A percentile compares a stretch with the other conserved stretches of the same genome.
Conservation (phyloP, 1,140 invertebrate species). For the Cotesia glomerata region DNA sequence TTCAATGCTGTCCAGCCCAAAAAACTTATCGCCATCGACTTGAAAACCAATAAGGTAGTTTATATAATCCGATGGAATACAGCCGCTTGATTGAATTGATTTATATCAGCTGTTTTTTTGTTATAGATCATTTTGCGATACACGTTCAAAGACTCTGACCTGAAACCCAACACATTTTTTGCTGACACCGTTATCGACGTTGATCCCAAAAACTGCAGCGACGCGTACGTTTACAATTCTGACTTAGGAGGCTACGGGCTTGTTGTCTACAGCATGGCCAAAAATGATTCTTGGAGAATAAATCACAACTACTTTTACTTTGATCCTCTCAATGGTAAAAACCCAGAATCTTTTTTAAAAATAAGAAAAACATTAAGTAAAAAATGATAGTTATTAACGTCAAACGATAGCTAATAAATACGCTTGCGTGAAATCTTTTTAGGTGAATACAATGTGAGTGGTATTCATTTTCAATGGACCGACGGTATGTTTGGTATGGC, state of each 20-base stretch:
- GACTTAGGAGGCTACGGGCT: conserved; percentile 77
- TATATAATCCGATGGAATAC: background rate
- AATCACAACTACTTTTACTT: conserved; percentile 83
- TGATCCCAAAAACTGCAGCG: conserved; percentile 70
- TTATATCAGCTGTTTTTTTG: conserved; percentile 4
- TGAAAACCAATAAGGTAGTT: conserved; percentile 71
- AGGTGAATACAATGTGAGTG: conserved; percentile 73
- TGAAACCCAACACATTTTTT: conserved; percentile 75
- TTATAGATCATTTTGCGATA: conserved; percentile 68
- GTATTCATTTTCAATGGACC: conserved; percentile 79
- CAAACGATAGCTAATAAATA: background rate
- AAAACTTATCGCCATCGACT: conserved; percentile 72
- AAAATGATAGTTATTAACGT: conserved; percentile 12
- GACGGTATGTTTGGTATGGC: conserved; percentile 77
- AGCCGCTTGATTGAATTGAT: background rate
- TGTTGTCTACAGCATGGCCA: conserved; percentile 75
- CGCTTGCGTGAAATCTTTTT: background rate
- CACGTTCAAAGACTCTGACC: conserved; percentile 69
- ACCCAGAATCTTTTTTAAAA: background rate
- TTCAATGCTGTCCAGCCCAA: conserved; percentile 68
- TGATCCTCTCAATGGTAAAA: conserved; percentile 72
- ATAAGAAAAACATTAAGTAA: background rate
- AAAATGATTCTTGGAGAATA: conserved; percentile 77
- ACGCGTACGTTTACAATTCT: conserved; percentile 77
- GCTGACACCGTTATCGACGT: conserved; percentile 76